Base-by-base conservation (phyloP, 1,140 invertebrate species). In the Drosophila bocki region DNA sequence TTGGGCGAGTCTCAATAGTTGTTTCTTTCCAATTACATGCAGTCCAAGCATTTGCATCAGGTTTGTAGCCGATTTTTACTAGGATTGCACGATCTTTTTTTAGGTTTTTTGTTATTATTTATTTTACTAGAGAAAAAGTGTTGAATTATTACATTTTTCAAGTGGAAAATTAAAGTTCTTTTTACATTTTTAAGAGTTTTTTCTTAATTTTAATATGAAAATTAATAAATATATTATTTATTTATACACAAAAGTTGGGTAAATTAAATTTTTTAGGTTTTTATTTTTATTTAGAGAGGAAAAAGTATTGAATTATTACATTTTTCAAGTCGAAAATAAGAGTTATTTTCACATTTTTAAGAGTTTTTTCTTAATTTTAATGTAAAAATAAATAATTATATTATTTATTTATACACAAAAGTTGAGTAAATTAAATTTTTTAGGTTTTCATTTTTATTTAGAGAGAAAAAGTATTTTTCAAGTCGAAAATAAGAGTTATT, bases 41-140 rank as follows among this genome's bases (percentile, higher is more conserved):
- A 92, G 91, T 78, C 91, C 69, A 92, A 92, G 83, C 82, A 92
- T 77, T 91, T 91, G 47, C 91, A 91, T 84, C 91, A 92, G 91
- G 91, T 92, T 92, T 56, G 88, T 92, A 19, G 22, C 26, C 13
- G n/a, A 9, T 48, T 13, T 11, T 50, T 29, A 6, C 8, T 15
- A 42, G 3, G 19, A 22, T 32, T 22, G 47, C 15, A 12, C 22
- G 22, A 22, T 22, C 2, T 2, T 22, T 22, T 7, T 17, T 3
- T 11, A 15, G 13, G 35, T 22, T 56, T 19, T 12, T n/a, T 12
- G n/a, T 48, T 29, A 26, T 39, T 33, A 37, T 35, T 56, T 54
- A 3, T 22, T 22, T 22, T 22, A 22, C 2, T 12, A 6, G 11
- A 1, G 5, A 12, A 51, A 32, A 15, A 22, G 45, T 9, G 1